A percentile compares a stretch with the other conserved stretches of the same genome.
These are phyloP conservation scores for Montipora efflorescens DNA, from an alignment of 64 coral and sea anemone genomes.

Conservation along the genomic window DNA sequence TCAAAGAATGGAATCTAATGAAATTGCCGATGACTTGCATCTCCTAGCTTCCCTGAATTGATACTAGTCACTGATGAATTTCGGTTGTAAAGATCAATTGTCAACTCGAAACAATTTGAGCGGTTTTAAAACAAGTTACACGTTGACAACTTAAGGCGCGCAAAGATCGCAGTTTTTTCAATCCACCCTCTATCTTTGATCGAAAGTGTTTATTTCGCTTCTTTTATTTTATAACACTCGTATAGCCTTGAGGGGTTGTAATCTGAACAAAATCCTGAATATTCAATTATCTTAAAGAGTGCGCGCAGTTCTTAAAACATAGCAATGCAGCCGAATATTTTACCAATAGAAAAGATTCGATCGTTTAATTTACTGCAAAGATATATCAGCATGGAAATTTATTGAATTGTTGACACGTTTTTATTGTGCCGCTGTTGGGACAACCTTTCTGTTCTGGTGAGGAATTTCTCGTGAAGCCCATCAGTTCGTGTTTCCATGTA, in stretches of 20 bases:
- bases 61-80: constrained; percentile 18
- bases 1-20: constrained; percentile 66
- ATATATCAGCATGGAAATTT: neutral
- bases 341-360: constrained; percentile 4
- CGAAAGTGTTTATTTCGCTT: constrained; percentile 9
- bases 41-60: constrained; percentile 29
- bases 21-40: constrained; percentile 36
- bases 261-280: constrained; percentile 16
- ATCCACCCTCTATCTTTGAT: neutral
- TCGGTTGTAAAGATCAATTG: constrained; percentile 11
- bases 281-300: constrained; percentile 29
- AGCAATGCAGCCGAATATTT: neutral
- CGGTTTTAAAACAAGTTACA: neutral
- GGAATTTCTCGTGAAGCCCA: constrained; percentile 37
- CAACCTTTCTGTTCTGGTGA: constrained; percentile 31
- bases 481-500: constrained; percentile 21
- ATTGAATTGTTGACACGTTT: neutral
- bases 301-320: constrained; percentile 25
- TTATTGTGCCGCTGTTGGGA: neutral
- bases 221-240: neutral
- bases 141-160: neutral
- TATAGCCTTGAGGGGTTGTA: constrained; percentile 40
- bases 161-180: constrained; percentile 4
- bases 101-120: constrained; percentile 18
- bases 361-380: constrained; percentile 35